These are phyloP conservation scores for Gulo gulo DNA, from an alignment of 2,113 vertebrate genomes.

Conservation along the genomic window DNA sequence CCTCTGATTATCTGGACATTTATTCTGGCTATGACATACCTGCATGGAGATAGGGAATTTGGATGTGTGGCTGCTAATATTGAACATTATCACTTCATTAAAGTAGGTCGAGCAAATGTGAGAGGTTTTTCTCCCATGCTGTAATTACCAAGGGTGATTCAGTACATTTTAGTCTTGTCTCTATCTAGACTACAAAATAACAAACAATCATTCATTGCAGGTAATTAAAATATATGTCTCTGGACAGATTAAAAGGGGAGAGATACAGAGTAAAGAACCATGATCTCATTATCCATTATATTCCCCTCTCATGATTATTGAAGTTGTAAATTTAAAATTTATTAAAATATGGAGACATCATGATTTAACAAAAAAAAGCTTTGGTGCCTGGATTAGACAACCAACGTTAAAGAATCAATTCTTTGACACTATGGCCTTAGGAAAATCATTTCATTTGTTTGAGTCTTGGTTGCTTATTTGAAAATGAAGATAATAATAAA, in stretches of 20 bases:
- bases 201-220: constrained; percentile 18
- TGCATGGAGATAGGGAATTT: constrained; percentile 14
- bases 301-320: not conserved
- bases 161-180: not conserved
- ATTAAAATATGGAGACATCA: not conserved
- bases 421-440: not conserved
- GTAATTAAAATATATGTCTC: constrained; percentile 49
- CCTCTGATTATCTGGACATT: constrained; percentile 24
- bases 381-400: not conserved
- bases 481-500: not conserved
- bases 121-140: not conserved
- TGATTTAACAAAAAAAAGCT: not conserved
- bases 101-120: constrained; percentile 53
- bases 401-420: not conserved
- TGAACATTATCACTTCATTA: constrained; percentile 40
- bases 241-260: constrained; percentile 23
- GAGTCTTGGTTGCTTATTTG: not conserved
- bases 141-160: constrained; percentile 49
- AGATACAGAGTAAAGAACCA: not conserved
- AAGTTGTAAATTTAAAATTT: not conserved
- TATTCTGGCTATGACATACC: not conserved
- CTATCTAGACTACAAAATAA: constrained; percentile 35
- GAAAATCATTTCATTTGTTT: not conserved
- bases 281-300: not conserved
- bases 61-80: not conserved